phyloP scores from a whole-genome alignment of 2,797 vertebrate genomes.

The Chromis chromis region DNA sequence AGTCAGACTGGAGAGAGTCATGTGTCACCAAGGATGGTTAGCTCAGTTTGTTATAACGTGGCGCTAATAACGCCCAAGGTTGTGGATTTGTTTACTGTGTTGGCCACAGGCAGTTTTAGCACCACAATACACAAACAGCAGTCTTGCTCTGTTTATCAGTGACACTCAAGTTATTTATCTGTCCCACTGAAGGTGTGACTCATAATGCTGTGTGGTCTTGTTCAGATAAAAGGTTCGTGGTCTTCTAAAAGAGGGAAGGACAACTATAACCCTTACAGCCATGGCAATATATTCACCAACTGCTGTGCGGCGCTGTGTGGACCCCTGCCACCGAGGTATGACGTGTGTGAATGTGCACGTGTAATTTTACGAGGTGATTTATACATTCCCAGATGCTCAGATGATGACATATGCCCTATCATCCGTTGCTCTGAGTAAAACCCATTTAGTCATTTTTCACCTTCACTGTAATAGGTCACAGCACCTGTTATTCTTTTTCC shows the following conservation, averaged over 20 bases:
- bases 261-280: conserved; percentile 98
- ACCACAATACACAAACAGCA: not conserved
- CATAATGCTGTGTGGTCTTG: conserved; percentile 38
- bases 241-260: conserved; percentile 98
- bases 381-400: not conserved
- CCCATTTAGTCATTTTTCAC: not conserved
- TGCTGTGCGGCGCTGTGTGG: conserved; percentile 97
- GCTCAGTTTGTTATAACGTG: conserved; percentile 71
- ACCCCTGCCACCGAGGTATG: conserved; percentile 94
- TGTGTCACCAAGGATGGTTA: not conserved
- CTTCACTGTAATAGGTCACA: conserved; percentile 24
- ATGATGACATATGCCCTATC: conserved; percentile 16
- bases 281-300: conserved; percentile 96
- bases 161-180: conserved; percentile 12
- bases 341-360: not conserved
- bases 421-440: conserved; percentile 18
- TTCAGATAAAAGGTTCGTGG: conserved; percentile 99
- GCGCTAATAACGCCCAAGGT: conserved; percentile 73
- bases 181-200: conserved; percentile 12
- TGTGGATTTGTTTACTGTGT: conserved; percentile 60
- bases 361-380: conserved; percentile 23
- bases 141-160: conserved; percentile 6
- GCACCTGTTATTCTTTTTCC: not conserved
- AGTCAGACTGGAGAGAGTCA: not conserved
- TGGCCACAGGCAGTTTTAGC: conserved; percentile 21